A percentile compares a stretch with the other conserved stretches of the same genome.
phyloP scores from a whole-genome alignment of 2,888 invertebrate genomes.

The Amphipoea lucens region DNA sequence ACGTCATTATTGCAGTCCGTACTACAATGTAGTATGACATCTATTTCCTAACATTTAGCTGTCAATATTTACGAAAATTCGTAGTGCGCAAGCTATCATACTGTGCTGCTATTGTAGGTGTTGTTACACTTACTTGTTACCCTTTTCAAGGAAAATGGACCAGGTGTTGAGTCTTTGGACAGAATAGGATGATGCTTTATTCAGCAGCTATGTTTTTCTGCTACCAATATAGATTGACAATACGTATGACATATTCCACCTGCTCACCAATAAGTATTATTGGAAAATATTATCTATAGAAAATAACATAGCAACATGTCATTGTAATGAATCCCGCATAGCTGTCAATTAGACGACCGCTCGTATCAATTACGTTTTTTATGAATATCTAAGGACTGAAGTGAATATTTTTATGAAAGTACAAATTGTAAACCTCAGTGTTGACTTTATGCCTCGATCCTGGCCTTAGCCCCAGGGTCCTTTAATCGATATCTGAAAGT shows the following conservation, averaged over 20 bases:
- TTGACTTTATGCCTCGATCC: slow-evolving; percentile 19
- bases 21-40: neutral
- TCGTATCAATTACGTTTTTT: slow-evolving; percentile 42
- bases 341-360: slow-evolving; percentile 35
- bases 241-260: neutral
- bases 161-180: neutral
- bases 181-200: neutral
- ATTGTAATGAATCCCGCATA: slow-evolving; percentile 54
- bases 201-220: neutral
- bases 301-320: slow-evolving; percentile 29
- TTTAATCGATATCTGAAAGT: slow-evolving; percentile 51
- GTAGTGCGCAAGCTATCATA: neutral
- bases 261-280: neutral
- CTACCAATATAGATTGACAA: neutral
- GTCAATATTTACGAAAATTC: neutral
- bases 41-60: neutral
- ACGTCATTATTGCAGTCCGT: neutral
- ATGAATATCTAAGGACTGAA: slow-evolving; percentile 27
- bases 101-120: neutral
- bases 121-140: too few relatives aligned
- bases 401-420: neutral
- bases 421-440: neutral
- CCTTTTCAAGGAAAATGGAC: neutral
- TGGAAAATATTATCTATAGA: slow-evolving; percentile 32
- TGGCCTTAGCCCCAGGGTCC: slow-evolving; percentile 57